Evolutionary conservation across 2,888 invertebrate genomes (phyloP).

Genomic region (Elysia crispata): DNA sequence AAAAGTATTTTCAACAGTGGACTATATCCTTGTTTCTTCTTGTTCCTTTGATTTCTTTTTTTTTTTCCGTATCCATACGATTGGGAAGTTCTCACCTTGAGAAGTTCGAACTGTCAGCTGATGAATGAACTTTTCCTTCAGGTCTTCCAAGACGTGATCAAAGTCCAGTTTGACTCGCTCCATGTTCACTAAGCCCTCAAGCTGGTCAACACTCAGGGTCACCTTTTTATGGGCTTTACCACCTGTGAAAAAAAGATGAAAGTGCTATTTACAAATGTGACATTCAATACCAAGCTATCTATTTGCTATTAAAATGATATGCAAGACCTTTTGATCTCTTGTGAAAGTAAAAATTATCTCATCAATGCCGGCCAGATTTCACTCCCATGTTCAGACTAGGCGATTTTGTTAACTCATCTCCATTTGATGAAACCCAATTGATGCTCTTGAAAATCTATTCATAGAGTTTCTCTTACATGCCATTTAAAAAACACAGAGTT

Average conservation of each 20-base stretch:
- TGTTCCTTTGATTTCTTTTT: neutral
- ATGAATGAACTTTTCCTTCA: slow-evolving; percentile 89
- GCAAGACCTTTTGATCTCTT: no score
- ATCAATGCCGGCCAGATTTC: neutral
- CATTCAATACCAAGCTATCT: no score
- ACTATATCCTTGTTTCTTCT: no score
- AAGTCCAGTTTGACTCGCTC: slow-evolving; percentile 84
- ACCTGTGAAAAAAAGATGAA: neutral
- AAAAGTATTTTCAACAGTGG: no score
- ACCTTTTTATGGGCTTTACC: slow-evolving; percentile 77
- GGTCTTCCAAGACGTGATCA: slow-evolving; percentile 83
- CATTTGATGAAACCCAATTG: neutral
- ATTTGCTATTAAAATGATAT: neutral
- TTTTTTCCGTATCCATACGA: neutral
- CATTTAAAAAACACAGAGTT: no score
- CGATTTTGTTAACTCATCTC: neutral
- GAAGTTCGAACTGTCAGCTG: slow-evolving; percentile 89
- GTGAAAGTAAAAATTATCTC: neutral
- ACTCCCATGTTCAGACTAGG: neutral
- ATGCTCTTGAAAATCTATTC: neutral
- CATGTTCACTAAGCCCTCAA: slow-evolving; percentile 85
- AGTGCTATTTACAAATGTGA: neutral
- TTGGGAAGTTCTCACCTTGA: slow-evolving; percentile 79
- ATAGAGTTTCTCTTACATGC: no score
- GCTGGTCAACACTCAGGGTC: slow-evolving; percentile 84